phyloP scores from a whole-genome alignment of 64 coral and sea anemone species.

The Porites australiensis region DNA sequence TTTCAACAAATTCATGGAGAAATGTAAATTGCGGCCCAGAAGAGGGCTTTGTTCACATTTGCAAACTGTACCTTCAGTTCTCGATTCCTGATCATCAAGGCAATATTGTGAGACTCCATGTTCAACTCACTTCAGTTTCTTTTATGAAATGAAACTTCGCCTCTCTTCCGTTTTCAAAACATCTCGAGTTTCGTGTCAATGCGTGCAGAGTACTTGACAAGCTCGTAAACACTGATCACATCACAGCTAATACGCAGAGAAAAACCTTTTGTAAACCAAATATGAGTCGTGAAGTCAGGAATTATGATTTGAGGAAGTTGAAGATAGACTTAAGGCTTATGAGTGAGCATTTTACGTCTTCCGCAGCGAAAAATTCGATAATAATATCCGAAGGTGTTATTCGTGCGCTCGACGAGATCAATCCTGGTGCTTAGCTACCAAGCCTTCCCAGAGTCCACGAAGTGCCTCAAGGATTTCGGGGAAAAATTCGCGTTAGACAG shows the following conservation, averaged over 20 bases:
- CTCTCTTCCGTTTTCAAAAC: conserved; percentile 1
- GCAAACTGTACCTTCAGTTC: conserved; percentile 40
- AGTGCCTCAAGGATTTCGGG: neutral
- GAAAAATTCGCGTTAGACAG: neutral
- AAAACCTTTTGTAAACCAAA: neutral
- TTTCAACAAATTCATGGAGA: neutral
- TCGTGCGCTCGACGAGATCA: neutral
- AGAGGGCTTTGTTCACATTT: neutral
- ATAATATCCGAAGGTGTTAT: neutral
- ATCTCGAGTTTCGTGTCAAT: conserved; percentile 23
- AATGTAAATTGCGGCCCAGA: neutral
- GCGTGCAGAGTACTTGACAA: conserved; percentile 17
- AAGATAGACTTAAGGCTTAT: neutral
- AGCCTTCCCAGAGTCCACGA: neutral
- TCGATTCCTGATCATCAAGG: conserved; percentile 28
- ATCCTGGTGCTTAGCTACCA: conserved; percentile 27
- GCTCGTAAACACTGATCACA: neutral
- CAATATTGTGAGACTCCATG: conserved; percentile 29
- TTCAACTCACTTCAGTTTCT: neutral
- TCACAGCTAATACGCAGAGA: neutral
- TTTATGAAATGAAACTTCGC: neutral
- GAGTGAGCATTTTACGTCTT: neutral
- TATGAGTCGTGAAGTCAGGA: neutral
- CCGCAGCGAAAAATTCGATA: neutral
- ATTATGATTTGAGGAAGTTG: neutral